phyloP scores from a whole-genome alignment of 1,140 invertebrate species.

The Heterodera schachtii region DNA sequence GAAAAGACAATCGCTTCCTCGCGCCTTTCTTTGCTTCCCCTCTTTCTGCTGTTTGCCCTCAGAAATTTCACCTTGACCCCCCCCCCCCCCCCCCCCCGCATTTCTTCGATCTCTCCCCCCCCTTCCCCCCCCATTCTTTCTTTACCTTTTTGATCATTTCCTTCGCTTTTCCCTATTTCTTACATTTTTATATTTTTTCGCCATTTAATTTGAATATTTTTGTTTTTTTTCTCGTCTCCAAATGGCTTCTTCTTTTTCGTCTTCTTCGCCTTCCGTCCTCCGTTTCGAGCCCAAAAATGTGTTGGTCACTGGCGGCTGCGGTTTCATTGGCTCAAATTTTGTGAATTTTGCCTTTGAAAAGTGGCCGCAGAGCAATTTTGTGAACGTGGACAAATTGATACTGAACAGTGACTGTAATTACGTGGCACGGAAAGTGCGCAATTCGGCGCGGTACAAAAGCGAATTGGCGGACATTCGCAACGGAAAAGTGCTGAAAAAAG shows the following conservation, averaged over 20 bases:
- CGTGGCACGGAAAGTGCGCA: constrained; percentile 52
- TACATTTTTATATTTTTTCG: background rate
- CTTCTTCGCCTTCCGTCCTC: background rate
- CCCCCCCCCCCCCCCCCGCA: no score
- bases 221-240: background rate
- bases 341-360: constrained; percentile 56
- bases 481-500: constrained; percentile 37
- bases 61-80: background rate
- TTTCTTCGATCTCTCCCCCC: no score
- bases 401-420: constrained; percentile 62
- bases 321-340: constrained; percentile 65
- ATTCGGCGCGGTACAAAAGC: constrained; percentile 55
- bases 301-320: constrained; percentile 63
- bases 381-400: constrained; percentile 65
- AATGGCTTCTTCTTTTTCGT: background rate
- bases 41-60: background rate
- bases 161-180: background rate
- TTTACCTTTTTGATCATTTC: background rate
- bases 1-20: background rate
- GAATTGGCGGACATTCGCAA: constrained; percentile 59
- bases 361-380: constrained; percentile 53
- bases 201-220: no score
- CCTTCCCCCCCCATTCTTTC: background rate
- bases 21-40: no score
- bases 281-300: constrained; percentile 55